These are phyloP conservation scores for Lynx canadensis DNA, from an alignment of 2,113 vertebrate genomes.

Conservation along the genomic window DNA sequence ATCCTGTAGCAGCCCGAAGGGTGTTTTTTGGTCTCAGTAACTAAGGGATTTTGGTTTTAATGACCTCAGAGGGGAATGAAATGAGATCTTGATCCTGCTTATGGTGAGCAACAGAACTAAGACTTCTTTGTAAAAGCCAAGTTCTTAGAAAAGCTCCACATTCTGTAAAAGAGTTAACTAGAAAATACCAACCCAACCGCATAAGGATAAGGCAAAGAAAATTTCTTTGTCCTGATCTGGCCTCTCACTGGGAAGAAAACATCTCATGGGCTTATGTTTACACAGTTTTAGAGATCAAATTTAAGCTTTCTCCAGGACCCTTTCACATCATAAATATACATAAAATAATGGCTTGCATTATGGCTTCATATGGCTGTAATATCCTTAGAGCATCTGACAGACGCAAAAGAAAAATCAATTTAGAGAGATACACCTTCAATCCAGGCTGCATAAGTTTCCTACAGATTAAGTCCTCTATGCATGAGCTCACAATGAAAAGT, in stretches of 20 bases:
- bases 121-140: background rate
- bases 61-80: conserved; percentile 51
- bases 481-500: background rate
- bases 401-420: conserved; percentile 53
- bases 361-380: background rate
- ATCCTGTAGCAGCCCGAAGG: background rate
- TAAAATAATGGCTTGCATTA: background rate
- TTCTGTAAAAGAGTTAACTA: background rate
- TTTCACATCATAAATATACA: background rate
- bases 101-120: conserved; percentile 52
- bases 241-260: background rate
- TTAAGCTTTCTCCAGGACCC: conserved; percentile 14
- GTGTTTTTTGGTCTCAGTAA: background rate
- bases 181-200: conserved; percentile 18
- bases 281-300: background rate
- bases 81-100: conserved; percentile 62
- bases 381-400: background rate
- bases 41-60: conserved; percentile 49
- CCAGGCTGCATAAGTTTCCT: background rate
- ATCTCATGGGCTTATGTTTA: background rate
- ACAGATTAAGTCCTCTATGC: background rate
- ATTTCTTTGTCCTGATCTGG: background rate
- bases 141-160: conserved; percentile 29
- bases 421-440: background rate
- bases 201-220: background rate